These are phyloP conservation scores for Greenwoodochromis staneri DNA, from an alignment of 2,113 vertebrate species.

Conservation along the genomic window DNA sequence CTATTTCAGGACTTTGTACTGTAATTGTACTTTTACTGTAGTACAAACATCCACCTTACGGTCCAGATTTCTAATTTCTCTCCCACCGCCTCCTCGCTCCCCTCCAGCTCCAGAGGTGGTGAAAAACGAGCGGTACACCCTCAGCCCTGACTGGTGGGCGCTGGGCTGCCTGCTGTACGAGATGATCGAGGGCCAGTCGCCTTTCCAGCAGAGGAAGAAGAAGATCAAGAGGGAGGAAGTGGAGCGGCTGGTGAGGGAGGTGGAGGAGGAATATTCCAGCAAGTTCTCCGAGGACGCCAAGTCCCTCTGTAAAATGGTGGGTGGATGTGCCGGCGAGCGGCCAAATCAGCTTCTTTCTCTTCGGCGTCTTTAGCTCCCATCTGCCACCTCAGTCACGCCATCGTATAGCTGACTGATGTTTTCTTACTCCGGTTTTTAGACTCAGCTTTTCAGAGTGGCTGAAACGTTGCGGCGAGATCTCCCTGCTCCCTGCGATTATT, in stretches of 20 bases:
- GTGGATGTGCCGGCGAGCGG: background rate
- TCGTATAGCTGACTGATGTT: background rate
- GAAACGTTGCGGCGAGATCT: background rate
- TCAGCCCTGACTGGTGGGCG: conserved; percentile 97
- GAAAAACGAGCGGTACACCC: conserved; percentile 89
- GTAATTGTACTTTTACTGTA: background rate
- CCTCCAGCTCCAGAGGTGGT: conserved; percentile 89
- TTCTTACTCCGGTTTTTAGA: background rate
- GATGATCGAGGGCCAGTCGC: conserved; percentile 97
- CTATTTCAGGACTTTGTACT: background rate
- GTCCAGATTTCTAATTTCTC: background rate
- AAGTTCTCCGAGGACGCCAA: conserved; percentile 84
- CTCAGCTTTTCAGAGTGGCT: accelerated
- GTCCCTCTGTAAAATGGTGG: conserved; percentile 86
- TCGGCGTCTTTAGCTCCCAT: background rate
- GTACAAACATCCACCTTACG: background rate
- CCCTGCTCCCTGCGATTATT: background rate
- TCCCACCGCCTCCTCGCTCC: background rate
- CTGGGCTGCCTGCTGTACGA: conserved; percentile 93
- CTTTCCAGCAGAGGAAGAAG: conserved; percentile 96
- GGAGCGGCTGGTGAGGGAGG: conserved; percentile 87
- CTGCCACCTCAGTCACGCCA: background rate
- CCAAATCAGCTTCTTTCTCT: background rate
- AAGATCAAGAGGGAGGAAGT: conserved; percentile 97
- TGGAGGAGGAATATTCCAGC: conserved; percentile 85